Evolutionary conservation across 2,888 invertebrate genomes (phyloP), one percentile per base, ranked within the genome.

Genomic region (Catocala fraxini): DNA sequence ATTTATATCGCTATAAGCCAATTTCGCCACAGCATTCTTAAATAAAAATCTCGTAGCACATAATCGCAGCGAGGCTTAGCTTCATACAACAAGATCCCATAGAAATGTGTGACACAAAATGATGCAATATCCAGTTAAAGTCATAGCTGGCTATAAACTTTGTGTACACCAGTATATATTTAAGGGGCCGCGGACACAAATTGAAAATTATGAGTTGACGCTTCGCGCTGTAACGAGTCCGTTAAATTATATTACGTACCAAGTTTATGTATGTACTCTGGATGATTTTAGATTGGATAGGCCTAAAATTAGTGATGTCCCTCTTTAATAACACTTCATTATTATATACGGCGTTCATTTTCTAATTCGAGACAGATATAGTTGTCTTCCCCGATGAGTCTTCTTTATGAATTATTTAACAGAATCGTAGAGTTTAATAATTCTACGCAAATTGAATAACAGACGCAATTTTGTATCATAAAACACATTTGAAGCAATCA

Each of bases 141-240:
- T 74, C 72, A 71, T 78, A 87, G 86, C 87, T 87, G 86, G 84
- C 81, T 83, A 81, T 82, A 83, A 88, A 64, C 81, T 89, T 66
- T 64, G 66, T 84, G 86, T 86, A 90, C 83, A 86, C 66, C 65
- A 49, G 71, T 76, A 77, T 80, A 77, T 88, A 83, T 90, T 90
- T 90, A 90, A 85, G 85, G 85, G 85, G 80, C 76, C 75, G 82
- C 79, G 78, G 87, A 88, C 91, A 85, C 91, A 92, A 92, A 93
- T 93, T 93, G 93, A 89, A 92, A 93, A 84, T 91, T 92, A 93
- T 86, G 88, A 88, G 84, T 81, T 84, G 85, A 86, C 85, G 84
- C 84, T 83, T 82, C 76, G 80, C 82, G 65, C 75, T 73, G 84
- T 87, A 90, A 89, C 89, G 88, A 88, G 88, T 76, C 76, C 81